Evolutionary conservation across 2,113 vertebrate genomes (phyloP).

Genomic region (Oncorhynchus gorbuscha): DNA sequence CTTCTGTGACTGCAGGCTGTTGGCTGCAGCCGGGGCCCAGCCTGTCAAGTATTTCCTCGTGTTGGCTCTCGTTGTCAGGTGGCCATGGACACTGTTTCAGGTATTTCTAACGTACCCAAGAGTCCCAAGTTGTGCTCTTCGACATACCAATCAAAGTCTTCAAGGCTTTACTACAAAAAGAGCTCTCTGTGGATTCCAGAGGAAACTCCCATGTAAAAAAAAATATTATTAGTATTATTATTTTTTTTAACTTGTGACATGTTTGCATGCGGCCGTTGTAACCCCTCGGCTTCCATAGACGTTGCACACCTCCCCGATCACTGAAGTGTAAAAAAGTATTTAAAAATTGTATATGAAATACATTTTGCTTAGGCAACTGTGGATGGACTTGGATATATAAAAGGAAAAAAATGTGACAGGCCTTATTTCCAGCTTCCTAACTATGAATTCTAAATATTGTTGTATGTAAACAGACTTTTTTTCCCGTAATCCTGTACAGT

Average conservation of each 20-base stretch:
- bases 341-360: constrained; percentile 49
- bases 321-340: constrained; percentile 73
- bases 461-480: constrained; percentile 92
- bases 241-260: constrained; percentile 80
- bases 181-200: constrained; percentile 53
- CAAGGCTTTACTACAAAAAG: constrained; percentile 35
- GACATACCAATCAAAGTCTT: constrained; percentile 45
- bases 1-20: constrained; percentile 67
- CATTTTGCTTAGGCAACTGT: constrained; percentile 73
- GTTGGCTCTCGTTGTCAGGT: constrained; percentile 45
- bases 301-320: constrained; percentile 86
- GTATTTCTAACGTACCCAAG: constrained; percentile 47
- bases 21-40: constrained; percentile 47
- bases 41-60: constrained; percentile 42
- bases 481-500: constrained; percentile 97
- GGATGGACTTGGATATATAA: constrained; percentile 67
- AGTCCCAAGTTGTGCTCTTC: constrained; percentile 54
- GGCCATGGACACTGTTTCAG: constrained; percentile 50
- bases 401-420: constrained; percentile 54
- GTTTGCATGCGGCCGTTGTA: constrained; percentile 97
- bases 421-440: constrained; percentile 73
- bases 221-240: constrained; percentile 35
- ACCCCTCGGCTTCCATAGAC: constrained; percentile 87
- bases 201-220: constrained; percentile 50
- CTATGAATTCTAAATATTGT: constrained; percentile 74